A percentile compares a stretch with the other conserved stretches of the same genome.
phyloP scores from a whole-genome alignment of 2,888 invertebrate genomes.

The Archips xylosteana region DNA sequence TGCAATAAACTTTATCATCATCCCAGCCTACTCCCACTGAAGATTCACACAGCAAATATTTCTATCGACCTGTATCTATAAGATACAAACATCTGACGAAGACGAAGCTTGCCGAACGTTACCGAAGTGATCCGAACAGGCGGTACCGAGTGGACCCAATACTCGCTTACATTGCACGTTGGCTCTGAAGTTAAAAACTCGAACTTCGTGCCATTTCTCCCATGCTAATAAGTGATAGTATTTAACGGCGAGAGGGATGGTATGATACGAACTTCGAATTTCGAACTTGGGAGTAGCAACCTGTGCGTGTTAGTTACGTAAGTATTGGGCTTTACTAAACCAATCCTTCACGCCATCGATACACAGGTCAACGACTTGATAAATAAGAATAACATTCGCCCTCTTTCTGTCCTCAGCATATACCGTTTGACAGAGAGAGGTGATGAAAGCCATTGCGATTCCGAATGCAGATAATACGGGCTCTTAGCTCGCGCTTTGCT shows the following conservation, averaged over 20 bases:
- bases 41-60: slow-evolving; percentile 5
- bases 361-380: slow-evolving; percentile 18
- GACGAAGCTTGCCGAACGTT: slow-evolving; percentile 5
- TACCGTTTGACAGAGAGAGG: too few relatives aligned
- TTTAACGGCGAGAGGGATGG: too few relatives aligned
- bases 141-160: neutral
- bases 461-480: too few relatives aligned
- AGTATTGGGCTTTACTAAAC: slow-evolving; percentile 12
- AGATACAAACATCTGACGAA: neutral
- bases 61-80: neutral
- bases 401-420: too few relatives aligned
- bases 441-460: too few relatives aligned
- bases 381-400: neutral
- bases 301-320: neutral
- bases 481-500: too few relatives aligned
- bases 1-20: too few relatives aligned
- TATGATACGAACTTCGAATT: too few relatives aligned
- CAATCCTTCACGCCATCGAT: slow-evolving; percentile 13
- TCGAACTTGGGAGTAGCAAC: too few relatives aligned
- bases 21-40: too few relatives aligned
- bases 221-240: too few relatives aligned
- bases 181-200: neutral
- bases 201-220: too few relatives aligned
- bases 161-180: neutral
- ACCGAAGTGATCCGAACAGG: neutral